Conservation (phyloP, 2,888 invertebrate species). For the Leptopilina myrica region DNA sequence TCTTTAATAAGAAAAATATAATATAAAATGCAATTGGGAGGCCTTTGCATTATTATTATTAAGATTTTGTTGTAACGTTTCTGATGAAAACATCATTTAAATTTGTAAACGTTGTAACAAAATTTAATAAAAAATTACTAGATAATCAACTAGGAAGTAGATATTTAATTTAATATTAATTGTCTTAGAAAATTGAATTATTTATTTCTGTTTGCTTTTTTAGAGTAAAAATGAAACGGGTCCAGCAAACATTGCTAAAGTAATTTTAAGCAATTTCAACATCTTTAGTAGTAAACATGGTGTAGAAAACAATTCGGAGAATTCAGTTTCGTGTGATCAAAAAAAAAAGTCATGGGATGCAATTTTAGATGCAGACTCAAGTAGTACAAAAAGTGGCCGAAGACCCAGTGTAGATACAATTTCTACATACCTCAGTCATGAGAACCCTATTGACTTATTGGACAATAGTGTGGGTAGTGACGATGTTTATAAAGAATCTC, state of each 20-base stretch:
- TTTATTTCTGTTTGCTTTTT: conserved; percentile 40
- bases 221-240: conserved; percentile 76
- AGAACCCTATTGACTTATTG: conserved; percentile 85
- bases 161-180: too few species aligned
- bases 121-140: too few species aligned
- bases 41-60: too few species aligned
- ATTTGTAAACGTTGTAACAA: too few species aligned
- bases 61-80: too few species aligned
- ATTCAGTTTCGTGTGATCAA: conserved; percentile 63
- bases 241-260: conserved; percentile 84
- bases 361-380: conserved; percentile 82
- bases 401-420: conserved; percentile 92
- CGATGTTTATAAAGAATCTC: conserved; percentile 81
- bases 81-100: too few species aligned
- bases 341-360: conserved; percentile 73
- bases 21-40: too few species aligned
- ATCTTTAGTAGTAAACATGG: conserved; percentile 83
- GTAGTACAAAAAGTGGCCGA: conserved; percentile 86
- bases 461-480: conserved; percentile 86
- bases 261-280: conserved; percentile 88
- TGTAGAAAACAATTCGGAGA: conserved; percentile 66
- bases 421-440: conserved; percentile 92
- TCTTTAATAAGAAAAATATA: too few species aligned
- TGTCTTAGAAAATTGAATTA: neutral
- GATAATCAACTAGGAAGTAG: too few species aligned